Percentiles rank a stretch among this genome's conserved stretches.
These are phyloP conservation scores for Pithys albifrons DNA, from an alignment of 2,113 vertebrate genomes.

Conservation along the genomic window DNA sequence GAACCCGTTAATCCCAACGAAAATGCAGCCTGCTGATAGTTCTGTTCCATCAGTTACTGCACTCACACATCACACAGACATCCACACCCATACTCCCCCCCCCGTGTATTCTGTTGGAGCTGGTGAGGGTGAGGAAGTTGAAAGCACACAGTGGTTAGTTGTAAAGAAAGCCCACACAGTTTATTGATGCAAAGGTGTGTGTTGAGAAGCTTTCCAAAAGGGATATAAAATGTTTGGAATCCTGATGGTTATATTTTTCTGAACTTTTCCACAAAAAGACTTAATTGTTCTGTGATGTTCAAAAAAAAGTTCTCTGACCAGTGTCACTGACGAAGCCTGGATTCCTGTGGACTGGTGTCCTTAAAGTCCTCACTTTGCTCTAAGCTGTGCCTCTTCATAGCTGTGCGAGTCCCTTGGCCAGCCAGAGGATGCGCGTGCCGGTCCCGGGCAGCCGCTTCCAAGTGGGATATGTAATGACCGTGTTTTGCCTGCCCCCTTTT, in stretches of 20 bases:
- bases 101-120: not conserved
- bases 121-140: not conserved
- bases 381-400: not conserved
- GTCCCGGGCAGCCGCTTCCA: constrained; percentile 21
- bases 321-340: not conserved
- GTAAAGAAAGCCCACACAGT: not conserved
- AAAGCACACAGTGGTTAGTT: not conserved
- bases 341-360: constrained; percentile 40
- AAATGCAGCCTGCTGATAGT: not conserved
- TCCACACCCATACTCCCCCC: not conserved
- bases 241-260: not conserved
- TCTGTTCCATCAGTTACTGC: not conserved
- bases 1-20: not conserved
- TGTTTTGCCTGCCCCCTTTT: not conserved
- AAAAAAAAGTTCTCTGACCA: not conserved
- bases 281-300: not conserved
- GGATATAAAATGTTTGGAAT: not conserved
- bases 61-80: not conserved
- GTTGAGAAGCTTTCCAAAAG: not conserved
- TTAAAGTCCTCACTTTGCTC: constrained; percentile 3
- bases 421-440: not conserved
- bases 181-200: not conserved
- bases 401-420: not conserved
- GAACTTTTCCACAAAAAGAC: not conserved
- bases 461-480: not conserved